Base-by-base conservation (phyloP, 1,140 invertebrate species). In the Drosophila nannoptera region DNA sequence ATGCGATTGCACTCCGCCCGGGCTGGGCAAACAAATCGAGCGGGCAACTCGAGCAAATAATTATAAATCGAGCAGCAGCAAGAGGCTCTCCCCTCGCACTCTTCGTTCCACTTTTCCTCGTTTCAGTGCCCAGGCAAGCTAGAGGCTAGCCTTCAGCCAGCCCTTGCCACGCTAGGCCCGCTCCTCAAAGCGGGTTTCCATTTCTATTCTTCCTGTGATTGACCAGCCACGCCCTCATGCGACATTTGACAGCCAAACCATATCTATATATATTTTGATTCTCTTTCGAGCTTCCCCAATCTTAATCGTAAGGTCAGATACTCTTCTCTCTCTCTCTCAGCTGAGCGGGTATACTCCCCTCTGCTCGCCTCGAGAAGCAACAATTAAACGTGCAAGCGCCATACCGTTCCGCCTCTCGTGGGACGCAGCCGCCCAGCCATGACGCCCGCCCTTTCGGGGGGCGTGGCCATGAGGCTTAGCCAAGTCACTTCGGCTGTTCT, bases 321-420 rank as follows among this genome's bases (percentile, higher is more conserved):
- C n/a, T n/a, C n/a, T n/a, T n/a, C n/a, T n/a, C n/a, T n/a, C n/a
- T 22, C 22, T 22, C 1, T 22, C 3, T 22, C 22, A 3, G 22
- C 22, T 22, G 22, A 22, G 22, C 22, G 22, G 22, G 22, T 22
- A 22, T 22, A 22, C 22, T 22, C 22, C 3, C 1, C 22, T 22
- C 22, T 22, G 3, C 22, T 22, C 22, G 22, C 1, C 22, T 22
- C 22, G 3, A 22, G 22, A 22, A 22, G 22, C 22, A 22, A 22
- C 22, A 22, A 22, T 22, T 1, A 22, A 22, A 22, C 22, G 22
- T 1, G 22, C 1, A 22, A 22, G 3, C 22, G 22, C 22, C 78
- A 78, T 82, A 83, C 72, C 78, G 74, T 69, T 63, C 68, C 83
- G 78, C 69, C 29, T 77, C 76, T 61, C 55, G 60, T 77, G 62